phyloP scores from a whole-genome alignment of 2,797 vertebrate species.

The Syngnathus rostellatus region DNA sequence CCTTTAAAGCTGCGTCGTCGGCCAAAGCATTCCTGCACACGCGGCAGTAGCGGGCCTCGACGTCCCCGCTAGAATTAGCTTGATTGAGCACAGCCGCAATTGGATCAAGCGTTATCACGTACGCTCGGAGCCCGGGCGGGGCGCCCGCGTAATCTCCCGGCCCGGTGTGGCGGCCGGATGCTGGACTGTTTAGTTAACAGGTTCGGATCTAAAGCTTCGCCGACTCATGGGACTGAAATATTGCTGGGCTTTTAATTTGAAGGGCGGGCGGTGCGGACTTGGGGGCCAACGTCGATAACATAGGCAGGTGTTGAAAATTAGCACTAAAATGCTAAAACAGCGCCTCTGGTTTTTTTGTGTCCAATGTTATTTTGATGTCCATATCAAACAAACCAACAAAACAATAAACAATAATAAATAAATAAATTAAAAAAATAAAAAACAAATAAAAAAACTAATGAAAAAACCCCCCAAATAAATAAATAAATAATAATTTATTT shows the following conservation, averaged over 20 bases:
- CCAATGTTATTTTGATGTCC: too few relatives aligned
- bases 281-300: too few relatives aligned
- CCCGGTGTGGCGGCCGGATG: slow-evolving; percentile 39
- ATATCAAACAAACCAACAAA: too few relatives aligned
- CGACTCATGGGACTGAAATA: slow-evolving; percentile 31
- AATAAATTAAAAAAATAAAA: too few relatives aligned
- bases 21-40: slow-evolving; percentile 61
- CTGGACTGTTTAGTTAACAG: slow-evolving; percentile 36
- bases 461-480: too few relatives aligned
- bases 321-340: too few relatives aligned
- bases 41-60: slow-evolving; percentile 43
- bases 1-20: slow-evolving; percentile 72
- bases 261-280: not conserved
- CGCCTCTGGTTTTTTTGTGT: too few relatives aligned
- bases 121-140: slow-evolving; percentile 29
- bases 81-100: slow-evolving; percentile 67
- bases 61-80: slow-evolving; percentile 62
- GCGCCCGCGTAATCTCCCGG: slow-evolving; percentile 43
- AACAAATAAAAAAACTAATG: too few relatives aligned
- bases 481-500: too few relatives aligned
- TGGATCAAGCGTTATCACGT: slow-evolving; percentile 60
- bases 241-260: not conserved
- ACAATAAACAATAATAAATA: too few relatives aligned
- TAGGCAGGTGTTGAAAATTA: too few relatives aligned
- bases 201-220: slow-evolving; percentile 36